Evolutionary conservation across 2,113 vertebrate genomes (phyloP).

Genomic region (Chaetorhynchus papuensis): DNA sequence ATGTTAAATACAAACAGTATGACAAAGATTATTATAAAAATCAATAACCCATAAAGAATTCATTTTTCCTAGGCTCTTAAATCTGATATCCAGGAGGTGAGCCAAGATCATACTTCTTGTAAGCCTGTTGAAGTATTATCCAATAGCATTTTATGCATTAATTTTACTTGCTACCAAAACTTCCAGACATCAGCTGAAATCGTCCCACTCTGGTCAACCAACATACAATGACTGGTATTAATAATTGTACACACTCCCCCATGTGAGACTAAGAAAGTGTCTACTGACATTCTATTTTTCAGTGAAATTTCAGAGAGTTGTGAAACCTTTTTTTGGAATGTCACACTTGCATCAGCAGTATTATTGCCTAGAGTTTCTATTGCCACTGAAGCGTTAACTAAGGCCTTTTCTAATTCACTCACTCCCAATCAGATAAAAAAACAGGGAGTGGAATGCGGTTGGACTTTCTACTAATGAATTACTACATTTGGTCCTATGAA

Average conservation of each 20-base stretch:
- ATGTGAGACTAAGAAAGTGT: not conserved
- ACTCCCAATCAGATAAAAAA: not conserved
- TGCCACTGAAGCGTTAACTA: not conserved
- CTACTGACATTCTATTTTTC: not conserved
- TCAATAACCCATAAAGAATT: not conserved
- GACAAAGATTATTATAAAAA: not conserved
- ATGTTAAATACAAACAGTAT: not conserved
- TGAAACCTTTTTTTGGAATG: not conserved
- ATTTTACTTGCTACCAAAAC: not conserved
- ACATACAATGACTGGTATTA: not conserved
- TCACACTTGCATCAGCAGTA: not conserved
- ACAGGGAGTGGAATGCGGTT: fast-evolving
- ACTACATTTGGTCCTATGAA: not conserved
- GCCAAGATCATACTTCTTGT: not conserved
- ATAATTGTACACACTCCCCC: not conserved
- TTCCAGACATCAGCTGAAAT: not conserved
- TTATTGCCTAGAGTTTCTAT: not conserved
- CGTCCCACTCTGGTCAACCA: not conserved
- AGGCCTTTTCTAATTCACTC: not conserved
- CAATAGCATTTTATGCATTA: not conserved
- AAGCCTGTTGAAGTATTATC: not conserved
- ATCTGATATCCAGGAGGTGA: not conserved
- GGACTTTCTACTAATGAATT: not conserved
- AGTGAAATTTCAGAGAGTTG: not conserved
- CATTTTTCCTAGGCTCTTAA: not conserved